These are phyloP conservation scores for Coenonympha glycerion DNA, from an alignment of 2,888 invertebrate species.

Conservation along the genomic window DNA sequence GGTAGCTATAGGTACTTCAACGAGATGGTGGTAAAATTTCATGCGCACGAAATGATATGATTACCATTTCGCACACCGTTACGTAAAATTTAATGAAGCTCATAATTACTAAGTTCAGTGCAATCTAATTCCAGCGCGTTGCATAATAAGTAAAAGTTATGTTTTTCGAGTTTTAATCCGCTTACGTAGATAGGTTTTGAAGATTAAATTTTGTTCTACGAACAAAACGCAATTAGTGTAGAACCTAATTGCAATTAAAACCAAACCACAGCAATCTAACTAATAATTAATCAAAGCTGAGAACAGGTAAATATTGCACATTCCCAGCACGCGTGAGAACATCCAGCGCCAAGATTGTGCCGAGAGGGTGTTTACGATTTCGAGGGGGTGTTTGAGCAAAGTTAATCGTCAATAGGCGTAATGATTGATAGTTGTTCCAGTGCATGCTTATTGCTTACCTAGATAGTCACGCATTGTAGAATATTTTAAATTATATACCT, in stretches of 20 bases:
- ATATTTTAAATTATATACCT: too few relatives aligned
- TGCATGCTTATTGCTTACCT: too few relatives aligned
- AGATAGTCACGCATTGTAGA: too few relatives aligned
- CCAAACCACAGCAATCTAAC: neutral
- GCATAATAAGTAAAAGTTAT: neutral
- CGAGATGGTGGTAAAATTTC: neutral
- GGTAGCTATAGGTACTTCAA: too few relatives aligned
- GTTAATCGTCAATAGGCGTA: too few relatives aligned
- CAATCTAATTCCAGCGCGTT: neutral
- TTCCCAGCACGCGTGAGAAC: constrained; percentile 3
- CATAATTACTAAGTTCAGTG: neutral
- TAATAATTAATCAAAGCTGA: constrained; percentile 7
- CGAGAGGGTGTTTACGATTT: too few relatives aligned
- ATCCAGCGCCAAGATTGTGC: neutral
- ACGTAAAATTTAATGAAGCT: neutral
- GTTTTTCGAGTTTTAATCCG: neutral
- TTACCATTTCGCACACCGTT: neutral
- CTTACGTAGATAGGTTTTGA: neutral
- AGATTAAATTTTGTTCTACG: neutral
- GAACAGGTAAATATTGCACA: constrained; percentile 3
- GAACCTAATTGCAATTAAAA: neutral
- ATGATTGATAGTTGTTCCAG: too few relatives aligned
- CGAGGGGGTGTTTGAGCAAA: too few relatives aligned
- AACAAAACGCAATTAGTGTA: neutral
- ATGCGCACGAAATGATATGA: neutral